Base-by-base conservation (phyloP, 2,888 invertebrate species). In the Pristionchus maxplancki region DNA sequence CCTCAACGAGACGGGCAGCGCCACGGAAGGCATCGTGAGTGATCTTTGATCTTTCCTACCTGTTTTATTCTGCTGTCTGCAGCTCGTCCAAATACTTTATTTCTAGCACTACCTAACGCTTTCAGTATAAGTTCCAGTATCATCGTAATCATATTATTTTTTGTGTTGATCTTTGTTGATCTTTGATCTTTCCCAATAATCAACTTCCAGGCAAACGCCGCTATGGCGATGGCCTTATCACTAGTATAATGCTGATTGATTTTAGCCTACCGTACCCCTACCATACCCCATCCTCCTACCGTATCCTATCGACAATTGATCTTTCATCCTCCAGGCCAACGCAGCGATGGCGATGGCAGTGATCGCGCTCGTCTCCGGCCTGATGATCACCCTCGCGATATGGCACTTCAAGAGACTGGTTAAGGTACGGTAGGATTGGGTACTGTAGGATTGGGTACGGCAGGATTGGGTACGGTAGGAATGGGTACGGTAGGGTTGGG, bases 311-410 rank as follows among this genome's bases (percentile, higher is more conserved):
- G n/a, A n/a, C n/a, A n/a, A n/a, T 64, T 64, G 8, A 37, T 20
- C 17, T 40, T 74, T 82, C 31, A 48, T 20, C n/a, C 13, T 53
- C 1, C 85, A 85, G 85, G 64, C 62, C 11, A 85, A 85, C 28
- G 85, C 85, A 24, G 85, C 62, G 6, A n/a, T 40, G 20, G 85
- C 64, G 24, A 85, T 85, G 85, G n/a, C 20, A 5, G 44, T 85
- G n/a, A 85, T 85, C 40, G 64, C 48, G 9, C 2, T 44, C 62
- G 64, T 85, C 20, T 64, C 85, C 40, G 34, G 11, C 6, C 8
- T 85, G 11, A 85, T 85, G 85, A 58, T 85, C 48, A n/a, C 44
- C 11, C 85, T 85, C 44, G 85, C 85, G 5, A 64, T 85, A 40
- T 85, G 4, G 17, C n/a, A 85, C 40, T 85, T 64, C 85, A 85